Base-by-base conservation (phyloP, 2,888 invertebrate species). In the Drosophila trichaetosa region DNA sequence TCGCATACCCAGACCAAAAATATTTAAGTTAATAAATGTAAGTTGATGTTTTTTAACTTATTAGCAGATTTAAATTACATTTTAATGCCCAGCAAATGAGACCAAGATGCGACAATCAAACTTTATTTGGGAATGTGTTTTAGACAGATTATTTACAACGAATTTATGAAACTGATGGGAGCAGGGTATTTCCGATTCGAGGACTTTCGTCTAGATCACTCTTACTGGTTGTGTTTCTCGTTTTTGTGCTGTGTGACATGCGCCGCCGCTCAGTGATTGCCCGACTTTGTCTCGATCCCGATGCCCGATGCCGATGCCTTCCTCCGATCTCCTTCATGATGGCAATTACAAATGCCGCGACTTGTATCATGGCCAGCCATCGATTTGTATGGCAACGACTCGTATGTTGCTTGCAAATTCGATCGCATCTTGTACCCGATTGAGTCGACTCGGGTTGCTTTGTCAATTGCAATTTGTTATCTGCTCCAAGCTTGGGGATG, bases 401-500 rank as follows among this genome's bases (percentile, higher is more conserved):
- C 72, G 82, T 77, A 80, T 83, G 74, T 90, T 86, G 85, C 78
- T 84, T 86, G 89, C 87, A 87, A 91, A 91, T 91, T 90, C 87
- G 87, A 91, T 91, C 83, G 90, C 89, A 91, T 91, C 91, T 89
- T 87, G 91, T 91, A 40, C n/a, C 77, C 61, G 73, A 68, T 80
- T 75, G 71, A 77, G 69, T 77, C 70, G 70, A 79, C 81, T 82
- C 74, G 73, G 75, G 68, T 84, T 87, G 82, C 86, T 90, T 91
- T 91, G 92, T 92, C 91, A 92, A 91, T 91, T 92, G 91, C 90
- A 91, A 91, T 92, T 91, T 91, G 91, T 92, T 91, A 90, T 90
- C 78, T 66, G 74, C 62, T 69, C 48, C 79, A 71, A 69, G 67
- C 75, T 72, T 72, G 38, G 52, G 36, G 46, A 42, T 7, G 27